Base-by-base conservation (phyloP, 2,797 vertebrate genomes). In the Brotula barbata region DNA sequence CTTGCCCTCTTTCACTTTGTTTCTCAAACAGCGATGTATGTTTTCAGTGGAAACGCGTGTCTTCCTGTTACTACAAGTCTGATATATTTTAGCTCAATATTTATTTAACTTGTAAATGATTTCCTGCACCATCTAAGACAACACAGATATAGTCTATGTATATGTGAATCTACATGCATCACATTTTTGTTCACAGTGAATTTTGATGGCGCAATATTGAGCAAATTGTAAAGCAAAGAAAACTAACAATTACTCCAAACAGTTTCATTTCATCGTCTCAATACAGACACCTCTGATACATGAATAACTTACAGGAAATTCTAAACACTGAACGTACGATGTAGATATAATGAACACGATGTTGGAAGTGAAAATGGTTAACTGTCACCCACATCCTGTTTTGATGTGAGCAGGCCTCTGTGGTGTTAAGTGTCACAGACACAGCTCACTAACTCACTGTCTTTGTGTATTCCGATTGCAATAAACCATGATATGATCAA, bases 351-450 rank as follows among this genome's bases (percentile, higher is more conserved):
- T 58, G 44, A 67, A 76, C 52, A 36, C 66, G 39, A 37, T 58
- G 64, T 68, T 76, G 67, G 52, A 78, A 68, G 73, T 59, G 42
- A 80, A 86, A 87, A 70, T 58, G 40, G 49, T 46, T 56, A 31
- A 72, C 78, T 84, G 9, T 6, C 42, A 49, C 68, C 90, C 91
- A 89, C 91, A 92, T 93, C 91, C 91, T 92, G 91, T 92, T 92
- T 83, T 91, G 67, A 86, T 41, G 67, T 73, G 49, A 67, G 64
- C 59, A 69, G 62, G 25, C 34, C 65, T 25, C 10, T 58, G 73
- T 49, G 61, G 54, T 71, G 68, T 51, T 46, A 20, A 44, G 64
- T 58, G 77, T 49, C 37, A n/a, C 37, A 15, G 37, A 39, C 14
- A 14, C 37, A 5, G 37, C 5, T 39, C 15, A n/a, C 1, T 15